Evolutionary conservation across 2,888 invertebrate genomes (phyloP), one percentile per base, ranked within the genome.

Genomic region (Agrochola macilenta): DNA sequence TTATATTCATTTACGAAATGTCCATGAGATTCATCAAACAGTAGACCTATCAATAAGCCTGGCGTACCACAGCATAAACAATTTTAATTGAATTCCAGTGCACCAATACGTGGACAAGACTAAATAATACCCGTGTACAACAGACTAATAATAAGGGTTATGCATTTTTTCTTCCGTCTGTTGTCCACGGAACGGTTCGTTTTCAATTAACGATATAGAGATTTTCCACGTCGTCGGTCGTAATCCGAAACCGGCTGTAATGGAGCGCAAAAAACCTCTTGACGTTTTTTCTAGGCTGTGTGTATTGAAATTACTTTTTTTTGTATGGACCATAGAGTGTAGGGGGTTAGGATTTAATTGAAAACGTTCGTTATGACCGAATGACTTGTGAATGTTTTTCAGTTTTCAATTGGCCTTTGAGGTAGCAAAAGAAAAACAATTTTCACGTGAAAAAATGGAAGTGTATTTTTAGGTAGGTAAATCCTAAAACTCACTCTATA

Each of bases 121-220:
- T 54, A 49, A 54, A 61, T 65, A 74, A 61, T 61, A 74, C 23
- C 26, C 23, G 39, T 71, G 52, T 63, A 57, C 64, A 66, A 11
- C 30, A 54, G 79, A 26, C n/a, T 78, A n/a, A 66, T 68, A 70
- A 81, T 78, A 69, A 70, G 60, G 57, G 30, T 71, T 68, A 60
- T 69, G 65, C 14, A 46, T 78, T 85, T 85, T 89, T 86, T 81
- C 78, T 84, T 81, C 64, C 77, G 49, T 74, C 81, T 72, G 69
- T 81, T 85, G 81, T 85, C 83, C 81, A 79, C 83, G 84, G 77
- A 77, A 89, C 90, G 89, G 90, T 91, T 91, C 87, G 89, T 93
- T 94, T 95, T 93, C 95, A 95, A 95, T 95, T 95, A 95, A 93
- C 94, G 90, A 90, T 92, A 91, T 91, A 93, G 91, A 92, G 92